Percentiles rank a stretch among this genome's conserved stretches.
Conservation (phyloP, 1,140 invertebrate genomes). For the Cotesia chilonis region DNA sequence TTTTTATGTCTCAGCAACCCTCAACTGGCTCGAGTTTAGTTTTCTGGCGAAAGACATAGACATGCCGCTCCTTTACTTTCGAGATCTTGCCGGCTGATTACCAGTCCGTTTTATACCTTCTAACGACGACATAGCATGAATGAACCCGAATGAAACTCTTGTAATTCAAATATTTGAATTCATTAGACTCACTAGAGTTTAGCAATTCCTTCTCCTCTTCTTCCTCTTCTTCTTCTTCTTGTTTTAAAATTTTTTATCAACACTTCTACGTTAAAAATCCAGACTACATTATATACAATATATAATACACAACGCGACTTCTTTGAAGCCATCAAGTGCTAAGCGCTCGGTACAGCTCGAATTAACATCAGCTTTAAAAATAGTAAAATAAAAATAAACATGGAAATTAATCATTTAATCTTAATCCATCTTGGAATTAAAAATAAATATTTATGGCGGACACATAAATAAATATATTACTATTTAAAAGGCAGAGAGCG, state of each 20-base stretch:
- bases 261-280: background rate
- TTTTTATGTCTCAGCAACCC: constrained; percentile 13
- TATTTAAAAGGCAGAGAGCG: too few relatives aligned
- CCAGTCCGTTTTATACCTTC: constrained; percentile 40
- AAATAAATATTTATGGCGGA: too few relatives aligned
- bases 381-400: too few relatives aligned
- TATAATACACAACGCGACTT: too few relatives aligned
- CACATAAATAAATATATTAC: too few relatives aligned
- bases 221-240: background rate
- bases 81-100: constrained; percentile 53
- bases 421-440: too few relatives aligned
- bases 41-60: constrained; percentile 21
- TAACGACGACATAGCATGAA: constrained; percentile 49
- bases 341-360: too few relatives aligned
- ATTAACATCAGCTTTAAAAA: too few relatives aligned
- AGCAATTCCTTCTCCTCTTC: background rate
- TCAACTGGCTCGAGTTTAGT: constrained; percentile 1
- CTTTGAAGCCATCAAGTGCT: too few relatives aligned
- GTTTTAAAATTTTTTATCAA: background rate
- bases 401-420: too few relatives aligned
- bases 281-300: too few relatives aligned
- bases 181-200: constrained; percentile 43
- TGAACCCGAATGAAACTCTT: constrained; percentile 45
- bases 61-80: constrained; percentile 25
- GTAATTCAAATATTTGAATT: constrained; percentile 58